Conservation (phyloP, 1,140 invertebrate genomes). For the Pseudomyrmex gracilis region DNA sequence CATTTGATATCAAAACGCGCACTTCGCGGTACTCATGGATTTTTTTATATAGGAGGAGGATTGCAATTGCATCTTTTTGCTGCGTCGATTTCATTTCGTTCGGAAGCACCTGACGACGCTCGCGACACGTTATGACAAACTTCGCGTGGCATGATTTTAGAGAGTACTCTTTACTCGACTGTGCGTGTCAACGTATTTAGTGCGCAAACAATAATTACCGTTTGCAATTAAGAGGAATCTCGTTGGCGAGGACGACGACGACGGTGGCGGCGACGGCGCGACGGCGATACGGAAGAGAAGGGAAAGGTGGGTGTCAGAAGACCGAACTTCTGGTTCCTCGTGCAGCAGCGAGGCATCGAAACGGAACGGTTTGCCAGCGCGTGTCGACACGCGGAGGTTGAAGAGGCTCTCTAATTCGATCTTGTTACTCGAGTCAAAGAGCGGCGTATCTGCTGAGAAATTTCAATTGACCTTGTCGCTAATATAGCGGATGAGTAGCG, state of each 20-base stretch:
- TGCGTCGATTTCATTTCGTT: background rate
- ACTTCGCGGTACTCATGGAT: too few species aligned
- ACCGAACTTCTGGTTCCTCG: slow-evolving; percentile 58
- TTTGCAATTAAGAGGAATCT: slow-evolving; percentile 74
- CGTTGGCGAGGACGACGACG: slow-evolving; percentile 8
- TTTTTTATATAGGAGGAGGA: too few species aligned
- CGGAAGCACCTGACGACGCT: background rate
- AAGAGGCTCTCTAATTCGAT: slow-evolving; percentile 69
- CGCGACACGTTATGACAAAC: slow-evolving; percentile 36
- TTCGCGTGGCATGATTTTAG: slow-evolving; percentile 9
- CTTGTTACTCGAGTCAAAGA: slow-evolving; percentile 63
- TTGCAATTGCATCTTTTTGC: background rate
- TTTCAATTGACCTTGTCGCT: slow-evolving; percentile 59
- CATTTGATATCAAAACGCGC: too few species aligned
- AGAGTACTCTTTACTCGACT: slow-evolving; percentile 17
- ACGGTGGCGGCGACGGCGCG: background rate
- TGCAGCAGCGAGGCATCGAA: slow-evolving; percentile 53
- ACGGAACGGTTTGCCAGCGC: slow-evolving; percentile 59
- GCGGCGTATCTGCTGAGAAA: slow-evolving; percentile 53
- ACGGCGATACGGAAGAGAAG: background rate
- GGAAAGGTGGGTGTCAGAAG: slow-evolving; percentile 48
- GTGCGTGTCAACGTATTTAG: slow-evolving; percentile 66
- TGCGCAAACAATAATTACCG: slow-evolving; percentile 77
- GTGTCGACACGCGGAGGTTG: slow-evolving; percentile 57
- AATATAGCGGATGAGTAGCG: background rate